A percentile compares a stretch with the other conserved stretches of the same genome.
Evolutionary conservation across 2,888 invertebrate genomes (phyloP).

Genomic region (Argyresthia albistria): DNA sequence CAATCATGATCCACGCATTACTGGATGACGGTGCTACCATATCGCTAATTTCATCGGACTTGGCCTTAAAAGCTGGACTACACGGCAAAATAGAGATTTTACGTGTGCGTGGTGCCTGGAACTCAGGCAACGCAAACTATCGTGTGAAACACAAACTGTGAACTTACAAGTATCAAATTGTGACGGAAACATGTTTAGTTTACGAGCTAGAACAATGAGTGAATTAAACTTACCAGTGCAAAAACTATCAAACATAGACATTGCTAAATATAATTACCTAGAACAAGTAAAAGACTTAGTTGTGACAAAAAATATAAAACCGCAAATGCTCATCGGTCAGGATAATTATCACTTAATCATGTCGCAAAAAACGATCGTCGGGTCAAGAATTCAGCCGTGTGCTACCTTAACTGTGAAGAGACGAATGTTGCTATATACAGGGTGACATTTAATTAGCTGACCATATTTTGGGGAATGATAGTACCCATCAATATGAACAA

Average conservation of each 20-base stretch:
- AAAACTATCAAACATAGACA: not conserved
- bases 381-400: not conserved
- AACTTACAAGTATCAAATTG: not conserved
- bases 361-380: not conserved
- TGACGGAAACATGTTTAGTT: not conserved
- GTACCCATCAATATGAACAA: too few relatives aligned
- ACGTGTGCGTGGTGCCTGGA: not conserved
- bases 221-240: conserved; percentile 7
- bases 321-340: conserved; percentile 4
- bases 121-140: not conserved
- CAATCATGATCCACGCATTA: conserved; percentile 8
- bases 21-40: conserved; percentile 13
- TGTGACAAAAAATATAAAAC: not conserved
- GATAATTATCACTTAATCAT: conserved; percentile 3
- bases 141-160: not conserved
- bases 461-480: too few relatives aligned
- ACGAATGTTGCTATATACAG: too few relatives aligned
- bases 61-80: conserved; percentile 5
- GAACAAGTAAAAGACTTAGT: not conserved
- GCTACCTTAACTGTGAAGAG: too few relatives aligned
- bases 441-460: too few relatives aligned
- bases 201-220: conserved; percentile 2
- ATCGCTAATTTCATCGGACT: conserved; percentile 7
- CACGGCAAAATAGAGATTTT: not conserved
- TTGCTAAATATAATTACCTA: not conserved